Evolutionary conservation across 2,888 invertebrate genomes (phyloP).

Genomic region (Ditula angustiorana): DNA sequence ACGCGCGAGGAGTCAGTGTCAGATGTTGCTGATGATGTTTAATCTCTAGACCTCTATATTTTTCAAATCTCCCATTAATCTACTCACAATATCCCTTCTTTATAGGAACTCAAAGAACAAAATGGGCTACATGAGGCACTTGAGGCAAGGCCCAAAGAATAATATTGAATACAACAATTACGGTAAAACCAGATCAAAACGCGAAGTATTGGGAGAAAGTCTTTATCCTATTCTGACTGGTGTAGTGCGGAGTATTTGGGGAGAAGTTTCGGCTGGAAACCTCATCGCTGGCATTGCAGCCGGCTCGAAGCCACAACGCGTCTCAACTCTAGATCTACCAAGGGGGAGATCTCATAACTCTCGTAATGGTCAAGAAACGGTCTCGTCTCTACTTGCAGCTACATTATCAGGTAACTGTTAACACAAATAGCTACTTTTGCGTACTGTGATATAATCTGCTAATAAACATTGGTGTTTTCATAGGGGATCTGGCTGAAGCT

Average conservation of each 20-base stretch:
- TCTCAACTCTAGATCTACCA: constrained; percentile 80
- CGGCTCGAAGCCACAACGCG: constrained; percentile 87
- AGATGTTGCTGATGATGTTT: constrained; percentile 82
- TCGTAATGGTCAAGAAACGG: constrained; percentile 66
- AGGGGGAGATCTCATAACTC: constrained; percentile 66
- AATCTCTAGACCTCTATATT: constrained; percentile 76
- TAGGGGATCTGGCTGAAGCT: constrained; percentile 92
- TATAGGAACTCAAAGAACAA: constrained; percentile 55
- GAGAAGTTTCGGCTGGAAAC: constrained; percentile 88
- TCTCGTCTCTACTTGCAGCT: constrained; percentile 70
- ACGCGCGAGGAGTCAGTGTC: constrained; percentile 62
- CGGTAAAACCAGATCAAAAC: constrained; percentile 61
- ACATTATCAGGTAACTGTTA: constrained; percentile 68
- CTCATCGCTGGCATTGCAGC: constrained; percentile 91
- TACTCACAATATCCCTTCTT: constrained; percentile 17
- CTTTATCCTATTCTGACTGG: constrained; percentile 90
- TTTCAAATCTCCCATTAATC: not conserved
- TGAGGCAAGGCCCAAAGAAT: constrained; percentile 65
- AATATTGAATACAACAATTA: constrained; percentile 70
- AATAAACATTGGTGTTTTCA: constrained; percentile 35
- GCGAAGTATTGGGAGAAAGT: constrained; percentile 77
- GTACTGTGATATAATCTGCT: constrained; percentile 18
- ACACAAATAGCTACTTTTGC: not conserved
- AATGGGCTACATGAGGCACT: constrained; percentile 67
- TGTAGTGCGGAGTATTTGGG: constrained; percentile 89